Percentiles rank a stretch among this genome's conserved stretches.
Evolutionary conservation across 2,888 invertebrate genomes (phyloP).

Genomic region (Xestia sexstrigata): DNA sequence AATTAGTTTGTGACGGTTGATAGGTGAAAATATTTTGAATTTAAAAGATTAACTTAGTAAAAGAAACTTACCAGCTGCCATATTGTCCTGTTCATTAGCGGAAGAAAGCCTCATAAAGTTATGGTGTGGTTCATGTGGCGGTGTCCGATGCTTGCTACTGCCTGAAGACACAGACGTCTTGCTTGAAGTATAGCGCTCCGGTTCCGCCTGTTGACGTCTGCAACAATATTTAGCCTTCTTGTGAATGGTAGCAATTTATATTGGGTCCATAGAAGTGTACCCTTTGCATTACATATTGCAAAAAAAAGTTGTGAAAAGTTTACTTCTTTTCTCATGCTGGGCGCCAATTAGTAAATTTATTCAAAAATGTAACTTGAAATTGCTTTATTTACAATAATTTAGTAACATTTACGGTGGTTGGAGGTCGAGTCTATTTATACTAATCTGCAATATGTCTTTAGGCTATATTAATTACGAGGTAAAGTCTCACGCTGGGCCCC

Average conservation of each 20-base stretch:
- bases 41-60: neutral
- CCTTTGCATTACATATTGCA: neutral
- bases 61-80: constrained; percentile 81
- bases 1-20: no score
- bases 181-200: constrained; percentile 85
- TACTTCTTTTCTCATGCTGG: constrained; percentile 4
- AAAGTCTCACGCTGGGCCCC: constrained; percentile 24
- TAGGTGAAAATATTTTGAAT: neutral
- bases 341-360: constrained; percentile 11
- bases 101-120: constrained; percentile 84
- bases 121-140: constrained; percentile 80
- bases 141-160: constrained; percentile 82
- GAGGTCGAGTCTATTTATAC: neutral
- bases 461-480: neutral
- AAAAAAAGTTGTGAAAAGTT: neutral
- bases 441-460: neutral
- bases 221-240: neutral
- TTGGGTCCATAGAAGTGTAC: neutral
- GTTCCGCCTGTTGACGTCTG: constrained; percentile 88
- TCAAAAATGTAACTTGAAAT: neutral
- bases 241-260: neutral
- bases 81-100: constrained; percentile 85
- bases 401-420: neutral
- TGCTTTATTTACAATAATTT: neutral
- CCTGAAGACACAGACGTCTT: constrained; percentile 85